Conservation (phyloP, 2,113 vertebrate genomes). For the Dipodomys stephensi region DNA sequence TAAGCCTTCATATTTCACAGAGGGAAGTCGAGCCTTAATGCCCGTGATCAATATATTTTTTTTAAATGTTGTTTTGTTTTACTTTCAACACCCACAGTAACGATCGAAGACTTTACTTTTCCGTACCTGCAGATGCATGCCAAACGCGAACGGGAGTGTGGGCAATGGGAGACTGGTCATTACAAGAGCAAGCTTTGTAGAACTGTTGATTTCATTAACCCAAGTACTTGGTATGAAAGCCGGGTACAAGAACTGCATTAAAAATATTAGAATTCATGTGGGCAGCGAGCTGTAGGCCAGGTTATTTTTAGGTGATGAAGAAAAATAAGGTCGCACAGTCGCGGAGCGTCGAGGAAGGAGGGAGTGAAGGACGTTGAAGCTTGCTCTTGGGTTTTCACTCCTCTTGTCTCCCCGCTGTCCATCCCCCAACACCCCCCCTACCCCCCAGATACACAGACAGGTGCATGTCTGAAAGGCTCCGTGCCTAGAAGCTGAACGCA, state of each 20-base stretch:
- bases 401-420: too few relatives aligned
- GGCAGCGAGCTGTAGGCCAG: not conserved
- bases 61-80: too few relatives aligned
- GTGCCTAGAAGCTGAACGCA: not conserved
- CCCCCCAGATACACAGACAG: rapidly evolving
- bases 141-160: not conserved
- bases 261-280: conserved; percentile 14
- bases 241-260: conserved; percentile 56
- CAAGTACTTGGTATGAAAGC: not conserved
- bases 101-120: conserved; percentile 28
- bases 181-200: conserved; percentile 22
- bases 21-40: conserved; percentile 31
- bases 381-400: not conserved
- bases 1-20: not conserved
- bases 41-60: not conserved
- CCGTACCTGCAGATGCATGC: not conserved
- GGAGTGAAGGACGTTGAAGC: not conserved
- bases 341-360: not conserved
- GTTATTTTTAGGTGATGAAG: conserved; percentile 1
- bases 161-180: not conserved
- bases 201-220: conserved; percentile 30
- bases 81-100: not conserved
- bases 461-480: not conserved
- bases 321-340: not conserved
- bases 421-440: too few relatives aligned